Percentiles rank a stretch among this genome's conserved stretches.
phyloP scores from a whole-genome alignment of 2,797 vertebrate species.

The Thripadectes ignobilis region DNA sequence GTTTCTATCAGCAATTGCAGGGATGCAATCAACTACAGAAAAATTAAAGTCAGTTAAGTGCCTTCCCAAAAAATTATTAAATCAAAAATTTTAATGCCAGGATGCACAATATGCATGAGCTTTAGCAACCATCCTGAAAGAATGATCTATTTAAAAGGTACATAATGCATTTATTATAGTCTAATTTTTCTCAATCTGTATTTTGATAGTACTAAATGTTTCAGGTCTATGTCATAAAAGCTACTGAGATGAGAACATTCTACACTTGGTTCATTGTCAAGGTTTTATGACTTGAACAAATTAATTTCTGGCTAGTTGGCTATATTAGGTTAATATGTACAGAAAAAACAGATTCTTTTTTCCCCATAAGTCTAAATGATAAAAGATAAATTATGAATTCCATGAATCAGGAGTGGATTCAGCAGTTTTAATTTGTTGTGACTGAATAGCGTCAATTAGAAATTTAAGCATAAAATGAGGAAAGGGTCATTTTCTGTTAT shows the following conservation, averaged over 20 bases:
- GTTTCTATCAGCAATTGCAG: background rate
- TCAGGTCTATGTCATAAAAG: background rate
- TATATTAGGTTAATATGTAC: background rate
- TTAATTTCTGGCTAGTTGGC: background rate
- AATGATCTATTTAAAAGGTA: slow-evolving; percentile 5
- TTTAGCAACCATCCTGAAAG: slow-evolving; percentile 3
- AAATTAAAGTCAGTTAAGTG: background rate
- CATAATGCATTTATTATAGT: background rate
- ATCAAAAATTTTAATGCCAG: background rate
- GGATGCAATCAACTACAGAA: background rate
- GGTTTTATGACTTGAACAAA: background rate
- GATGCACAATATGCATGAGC: background rate
- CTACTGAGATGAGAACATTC: background rate
- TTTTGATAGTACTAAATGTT: slow-evolving; percentile 17
- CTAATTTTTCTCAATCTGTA: background rate
- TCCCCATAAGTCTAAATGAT: background rate
- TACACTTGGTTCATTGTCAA: background rate
- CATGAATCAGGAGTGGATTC: background rate
- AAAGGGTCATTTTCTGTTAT: background rate
- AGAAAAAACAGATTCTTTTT: background rate
- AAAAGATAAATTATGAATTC: background rate
- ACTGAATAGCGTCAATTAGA: background rate
- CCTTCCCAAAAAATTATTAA: background rate
- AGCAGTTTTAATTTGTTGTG: background rate
- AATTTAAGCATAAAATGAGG: background rate